Percentiles rank a stretch among this genome's conserved stretches.
phyloP scores from a whole-genome alignment of 2,888 invertebrate species.

The Elaeidobius kamerunicus region DNA sequence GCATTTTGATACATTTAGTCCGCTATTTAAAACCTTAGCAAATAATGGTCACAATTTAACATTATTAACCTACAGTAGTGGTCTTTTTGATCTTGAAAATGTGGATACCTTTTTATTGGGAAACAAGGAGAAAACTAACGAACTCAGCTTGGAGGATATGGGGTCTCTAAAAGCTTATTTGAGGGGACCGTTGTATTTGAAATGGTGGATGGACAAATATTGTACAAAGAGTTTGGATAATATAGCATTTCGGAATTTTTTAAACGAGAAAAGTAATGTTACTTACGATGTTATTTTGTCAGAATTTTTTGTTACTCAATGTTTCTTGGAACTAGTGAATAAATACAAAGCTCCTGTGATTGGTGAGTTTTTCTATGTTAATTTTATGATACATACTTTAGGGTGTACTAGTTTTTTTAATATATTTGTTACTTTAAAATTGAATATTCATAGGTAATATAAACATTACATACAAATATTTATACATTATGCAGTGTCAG shows the following conservation, averaged over 20 bases:
- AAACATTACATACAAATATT: too few species aligned
- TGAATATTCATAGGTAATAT: too few species aligned
- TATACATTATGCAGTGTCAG: too few species aligned
- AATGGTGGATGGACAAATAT: too few species aligned
- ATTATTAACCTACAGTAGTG: conserved; percentile 59
- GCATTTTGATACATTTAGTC: conserved; percentile 65
- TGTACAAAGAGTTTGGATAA: not conserved
- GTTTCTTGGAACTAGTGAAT: conserved; percentile 63
- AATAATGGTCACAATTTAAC: conserved; percentile 64
- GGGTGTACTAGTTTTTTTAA: too few species aligned
- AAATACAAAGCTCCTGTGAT: conserved; percentile 55
- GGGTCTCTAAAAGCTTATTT: not conserved
- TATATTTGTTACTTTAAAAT: too few species aligned
- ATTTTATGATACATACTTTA: too few species aligned
- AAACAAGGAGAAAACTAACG: not conserved
- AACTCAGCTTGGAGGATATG: not conserved
- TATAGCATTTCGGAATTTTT: conserved; percentile 38
- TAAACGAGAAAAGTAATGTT: conserved; percentile 48
- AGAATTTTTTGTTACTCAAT: conserved; percentile 69
- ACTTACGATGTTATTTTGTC: conserved; percentile 64
- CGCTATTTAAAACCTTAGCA: conserved; percentile 59
- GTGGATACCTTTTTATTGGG: not conserved
- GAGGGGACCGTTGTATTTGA: not conserved
- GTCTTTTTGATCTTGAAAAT: not conserved
- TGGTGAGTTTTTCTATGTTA: conserved; percentile 38